phyloP scores from a whole-genome alignment of 1,140 invertebrate species.

The Drosophila erecta region DNA sequence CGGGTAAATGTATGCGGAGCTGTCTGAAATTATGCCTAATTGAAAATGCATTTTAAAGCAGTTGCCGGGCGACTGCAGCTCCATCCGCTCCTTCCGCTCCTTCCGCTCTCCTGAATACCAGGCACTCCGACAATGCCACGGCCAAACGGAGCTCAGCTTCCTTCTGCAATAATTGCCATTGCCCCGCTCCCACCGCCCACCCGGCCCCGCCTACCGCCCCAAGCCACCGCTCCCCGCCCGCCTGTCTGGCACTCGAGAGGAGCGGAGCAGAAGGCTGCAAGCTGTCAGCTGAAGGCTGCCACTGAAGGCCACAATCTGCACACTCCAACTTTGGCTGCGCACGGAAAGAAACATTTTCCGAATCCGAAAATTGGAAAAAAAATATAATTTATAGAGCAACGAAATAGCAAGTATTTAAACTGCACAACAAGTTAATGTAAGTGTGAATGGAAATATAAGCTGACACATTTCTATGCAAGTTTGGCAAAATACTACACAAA shows the following conservation, averaged over 20 bases:
- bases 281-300: conserved; percentile 65
- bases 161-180: conserved; percentile 52
- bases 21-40: conserved; percentile 73
- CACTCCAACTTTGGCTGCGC: conserved; percentile 42
- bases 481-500: background rate
- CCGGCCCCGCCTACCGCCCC: conserved; percentile 6
- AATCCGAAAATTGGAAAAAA: background rate
- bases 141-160: conserved; percentile 56
- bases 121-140: conserved; percentile 53
- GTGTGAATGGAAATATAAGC: background rate
- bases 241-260: conserved; percentile 68
- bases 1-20: conserved; percentile 11
- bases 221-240: conserved; percentile 26
- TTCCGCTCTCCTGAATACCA: conserved; percentile 8
- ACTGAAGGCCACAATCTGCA: conserved; percentile 61
- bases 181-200: conserved; percentile 4
- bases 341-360: background rate
- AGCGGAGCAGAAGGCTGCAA: conserved; percentile 42
- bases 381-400: background rate
- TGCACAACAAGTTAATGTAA: too few species aligned
- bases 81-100: background rate
- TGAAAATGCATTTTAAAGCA: conserved; percentile 79
- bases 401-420: too few species aligned
- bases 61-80: conserved; percentile 46
- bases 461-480: too few species aligned